phyloP scores from a whole-genome alignment of 2,888 invertebrate genomes.

The Limnephilus rhombicus region DNA sequence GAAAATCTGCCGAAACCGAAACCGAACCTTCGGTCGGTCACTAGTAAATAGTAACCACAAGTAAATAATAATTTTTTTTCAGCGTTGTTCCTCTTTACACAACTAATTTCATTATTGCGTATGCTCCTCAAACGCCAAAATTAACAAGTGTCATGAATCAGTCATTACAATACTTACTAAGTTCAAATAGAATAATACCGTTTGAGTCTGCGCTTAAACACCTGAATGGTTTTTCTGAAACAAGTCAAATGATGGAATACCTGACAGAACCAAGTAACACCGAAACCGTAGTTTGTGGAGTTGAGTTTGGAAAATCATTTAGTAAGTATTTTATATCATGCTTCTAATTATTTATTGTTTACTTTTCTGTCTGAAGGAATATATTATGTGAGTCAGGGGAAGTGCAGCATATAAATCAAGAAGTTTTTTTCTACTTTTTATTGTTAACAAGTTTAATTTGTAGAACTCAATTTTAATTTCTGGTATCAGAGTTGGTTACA shows the following conservation, averaged over 20 bases:
- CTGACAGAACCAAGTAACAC: conserved; percentile 71
- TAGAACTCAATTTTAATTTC: too few relatives aligned
- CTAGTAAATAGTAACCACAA: background rate
- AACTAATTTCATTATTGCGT: conserved; percentile 40
- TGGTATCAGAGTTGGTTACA: too few relatives aligned
- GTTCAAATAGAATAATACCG: background rate
- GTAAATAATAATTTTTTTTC: background rate
- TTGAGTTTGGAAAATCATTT: conserved; percentile 79
- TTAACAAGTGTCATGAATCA: conserved; percentile 37
- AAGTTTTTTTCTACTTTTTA: too few relatives aligned
- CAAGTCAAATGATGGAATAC: conserved; percentile 69
- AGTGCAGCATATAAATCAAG: too few relatives aligned
- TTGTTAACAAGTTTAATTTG: too few relatives aligned
- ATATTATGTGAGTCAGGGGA: too few relatives aligned
- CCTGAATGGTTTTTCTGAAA: conserved; percentile 56
- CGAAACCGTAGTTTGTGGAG: conserved; percentile 71
- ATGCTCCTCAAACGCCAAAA: conserved; percentile 65
- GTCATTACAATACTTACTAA: conserved; percentile 51
- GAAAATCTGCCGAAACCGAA: too few relatives aligned
- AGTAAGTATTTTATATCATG: conserved; percentile 52
- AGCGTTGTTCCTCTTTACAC: background rate
- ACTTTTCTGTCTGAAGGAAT: background rate
- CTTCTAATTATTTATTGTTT: background rate
- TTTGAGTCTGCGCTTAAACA: background rate
- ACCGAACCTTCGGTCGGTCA: too few relatives aligned